Percentiles rank a stretch among this genome's conserved stretches.
Conservation (phyloP, 2,797 vertebrate genomes). For the Danio aesculapii region DNA sequence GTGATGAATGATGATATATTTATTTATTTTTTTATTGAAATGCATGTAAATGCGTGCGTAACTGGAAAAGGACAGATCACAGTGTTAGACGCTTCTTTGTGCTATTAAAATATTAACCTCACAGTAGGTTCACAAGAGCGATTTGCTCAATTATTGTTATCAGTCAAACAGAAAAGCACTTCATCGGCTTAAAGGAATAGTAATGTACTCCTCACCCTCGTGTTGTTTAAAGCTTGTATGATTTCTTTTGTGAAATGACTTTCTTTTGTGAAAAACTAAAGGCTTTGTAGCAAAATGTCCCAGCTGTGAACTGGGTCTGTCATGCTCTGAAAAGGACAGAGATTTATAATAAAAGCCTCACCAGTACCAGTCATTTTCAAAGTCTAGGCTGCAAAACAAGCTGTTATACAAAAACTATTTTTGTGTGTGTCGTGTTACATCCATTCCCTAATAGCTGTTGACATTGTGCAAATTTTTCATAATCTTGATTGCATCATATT, state of each 20-base stretch:
- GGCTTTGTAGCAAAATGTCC: not conserved
- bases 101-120: not conserved
- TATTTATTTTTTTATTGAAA: not conserved
- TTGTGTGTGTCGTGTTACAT: no score
- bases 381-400: no score
- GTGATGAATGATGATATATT: not conserved
- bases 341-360: no score
- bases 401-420: no score
- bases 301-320: not conserved
- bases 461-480: no score
- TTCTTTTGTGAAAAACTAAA: not conserved
- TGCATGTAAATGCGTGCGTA: not conserved
- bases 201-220: not conserved
- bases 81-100: not conserved
- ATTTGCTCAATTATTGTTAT: slow-evolving; percentile 13
- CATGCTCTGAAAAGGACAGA: not conserved
- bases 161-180: slow-evolving; percentile 9
- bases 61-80: not conserved
- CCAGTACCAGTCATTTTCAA: no score
- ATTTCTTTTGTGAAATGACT: no score
- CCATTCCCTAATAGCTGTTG: no score
- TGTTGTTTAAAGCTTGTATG: not conserved
- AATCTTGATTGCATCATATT: no score
- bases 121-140: not conserved
- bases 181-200: slow-evolving; percentile 4